A percentile compares a stretch with the other conserved stretches of the same genome.
Evolutionary conservation across 2,113 vertebrate species (phyloP).

Genomic region (Colossoma macropomum): DNA sequence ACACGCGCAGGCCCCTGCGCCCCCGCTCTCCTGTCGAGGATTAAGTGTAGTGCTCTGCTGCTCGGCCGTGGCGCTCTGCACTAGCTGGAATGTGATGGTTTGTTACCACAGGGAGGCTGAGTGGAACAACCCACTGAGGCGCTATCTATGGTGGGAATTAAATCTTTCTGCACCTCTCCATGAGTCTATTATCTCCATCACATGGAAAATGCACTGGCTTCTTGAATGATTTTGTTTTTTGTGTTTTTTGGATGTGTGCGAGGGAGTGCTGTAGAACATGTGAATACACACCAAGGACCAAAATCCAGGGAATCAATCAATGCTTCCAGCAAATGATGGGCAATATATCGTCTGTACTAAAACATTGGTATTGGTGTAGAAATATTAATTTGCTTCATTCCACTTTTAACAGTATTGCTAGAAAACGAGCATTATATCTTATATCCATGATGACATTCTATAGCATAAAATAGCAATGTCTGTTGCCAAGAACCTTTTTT

Average conservation of each 20-base stretch:
- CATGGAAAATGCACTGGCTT: constrained; percentile 28
- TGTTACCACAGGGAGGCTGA: constrained; percentile 57
- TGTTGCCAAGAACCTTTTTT: no score
- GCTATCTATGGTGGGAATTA: constrained; percentile 62
- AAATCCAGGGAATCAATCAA: neutral
- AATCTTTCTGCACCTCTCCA: constrained; percentile 65
- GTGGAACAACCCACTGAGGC: constrained; percentile 51
- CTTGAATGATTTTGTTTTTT: neutral
- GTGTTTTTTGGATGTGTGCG: neutral
- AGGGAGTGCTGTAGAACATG: neutral
- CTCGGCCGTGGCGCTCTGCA: constrained; percentile 60
- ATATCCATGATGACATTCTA: no score
- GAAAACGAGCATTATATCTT: no score
- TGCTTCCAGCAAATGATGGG: neutral
- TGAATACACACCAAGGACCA: neutral
- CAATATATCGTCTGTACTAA: no score
- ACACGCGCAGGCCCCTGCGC: constrained; percentile 40
- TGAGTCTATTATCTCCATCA: constrained; percentile 69
- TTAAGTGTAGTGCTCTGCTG: constrained; percentile 58
- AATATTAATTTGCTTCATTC: no score
- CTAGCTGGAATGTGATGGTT: constrained; percentile 56
- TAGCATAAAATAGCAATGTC: no score
- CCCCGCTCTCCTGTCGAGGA: constrained; percentile 35
- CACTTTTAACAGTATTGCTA: no score
- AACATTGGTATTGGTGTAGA: no score